phyloP scores from a whole-genome alignment of 2,113 vertebrate genomes.

The Pomatostomus ruficeps region DNA sequence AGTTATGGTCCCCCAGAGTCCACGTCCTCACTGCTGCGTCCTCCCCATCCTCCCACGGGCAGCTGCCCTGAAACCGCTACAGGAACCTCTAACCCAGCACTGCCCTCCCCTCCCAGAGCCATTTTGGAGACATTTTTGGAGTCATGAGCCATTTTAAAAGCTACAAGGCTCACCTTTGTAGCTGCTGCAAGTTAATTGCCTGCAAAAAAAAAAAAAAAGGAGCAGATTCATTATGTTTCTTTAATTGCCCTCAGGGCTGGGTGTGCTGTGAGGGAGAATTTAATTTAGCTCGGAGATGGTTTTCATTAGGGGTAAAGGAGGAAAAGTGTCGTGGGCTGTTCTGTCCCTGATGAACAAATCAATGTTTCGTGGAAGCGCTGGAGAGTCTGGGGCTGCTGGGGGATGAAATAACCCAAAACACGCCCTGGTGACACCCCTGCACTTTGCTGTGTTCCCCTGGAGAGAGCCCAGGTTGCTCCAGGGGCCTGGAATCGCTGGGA shows the following conservation, averaged over 20 bases:
- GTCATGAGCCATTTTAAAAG: background rate
- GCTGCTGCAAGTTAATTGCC: background rate
- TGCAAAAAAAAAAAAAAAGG: background rate
- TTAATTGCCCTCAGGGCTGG: background rate
- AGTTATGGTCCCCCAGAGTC: background rate
- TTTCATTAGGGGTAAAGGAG: background rate
- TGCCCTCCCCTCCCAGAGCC: background rate
- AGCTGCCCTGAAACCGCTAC: background rate
- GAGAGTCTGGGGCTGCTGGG: background rate
- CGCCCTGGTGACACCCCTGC: background rate
- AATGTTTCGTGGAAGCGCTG: background rate
- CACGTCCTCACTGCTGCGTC: background rate
- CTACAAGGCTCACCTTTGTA: background rate
- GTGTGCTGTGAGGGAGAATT: background rate
- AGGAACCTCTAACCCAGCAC: background rate
- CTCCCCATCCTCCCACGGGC: background rate
- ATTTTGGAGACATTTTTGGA: background rate
- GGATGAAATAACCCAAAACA: background rate
- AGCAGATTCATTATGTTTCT: background rate
- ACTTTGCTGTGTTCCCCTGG: rapidly evolving
- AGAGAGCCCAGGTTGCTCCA: rapidly evolving
- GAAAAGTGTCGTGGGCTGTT: background rate
- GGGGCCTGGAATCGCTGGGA: background rate
- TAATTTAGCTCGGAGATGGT: background rate
- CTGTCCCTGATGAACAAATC: background rate